Evolutionary conservation across 2,888 invertebrate species (phyloP).

Genomic region (Lycophotia porphyrea): DNA sequence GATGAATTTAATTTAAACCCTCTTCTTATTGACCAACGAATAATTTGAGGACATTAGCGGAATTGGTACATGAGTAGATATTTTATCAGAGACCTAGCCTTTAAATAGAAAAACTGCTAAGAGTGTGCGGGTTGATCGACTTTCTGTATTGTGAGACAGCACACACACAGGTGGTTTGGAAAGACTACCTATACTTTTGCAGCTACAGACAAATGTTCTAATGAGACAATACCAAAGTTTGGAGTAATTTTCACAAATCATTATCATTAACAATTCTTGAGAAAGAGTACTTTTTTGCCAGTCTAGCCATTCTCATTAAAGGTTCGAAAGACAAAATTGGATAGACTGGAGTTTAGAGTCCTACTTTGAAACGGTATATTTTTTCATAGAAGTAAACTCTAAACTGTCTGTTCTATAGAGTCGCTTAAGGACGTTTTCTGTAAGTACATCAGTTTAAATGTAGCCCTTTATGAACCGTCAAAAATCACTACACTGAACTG

Average conservation of each 20-base stretch:
- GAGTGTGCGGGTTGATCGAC: neutral
- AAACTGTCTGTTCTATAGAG: neutral
- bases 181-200: no score
- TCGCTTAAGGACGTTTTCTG: neutral
- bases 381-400: neutral
- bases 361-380: neutral
- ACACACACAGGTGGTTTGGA: neutral
- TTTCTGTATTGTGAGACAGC: neutral
- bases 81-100: slow-evolving; percentile 3
- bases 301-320: no score
- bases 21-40: slow-evolving; percentile 49
- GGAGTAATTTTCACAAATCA: neutral
- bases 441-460: neutral
- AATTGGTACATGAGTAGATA: slow-evolving; percentile 16
- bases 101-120: neutral
- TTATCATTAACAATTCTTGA: neutral
- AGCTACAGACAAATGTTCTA: neutral
- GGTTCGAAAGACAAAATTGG: neutral
- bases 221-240: neutral
- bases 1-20: slow-evolving; percentile 57
- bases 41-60: slow-evolving; percentile 54
- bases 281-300: neutral
- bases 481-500: neutral
- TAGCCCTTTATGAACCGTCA: neutral
- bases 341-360: neutral